Evolutionary conservation across 2,113 vertebrate species (phyloP).

Genomic region (human): DNA sequence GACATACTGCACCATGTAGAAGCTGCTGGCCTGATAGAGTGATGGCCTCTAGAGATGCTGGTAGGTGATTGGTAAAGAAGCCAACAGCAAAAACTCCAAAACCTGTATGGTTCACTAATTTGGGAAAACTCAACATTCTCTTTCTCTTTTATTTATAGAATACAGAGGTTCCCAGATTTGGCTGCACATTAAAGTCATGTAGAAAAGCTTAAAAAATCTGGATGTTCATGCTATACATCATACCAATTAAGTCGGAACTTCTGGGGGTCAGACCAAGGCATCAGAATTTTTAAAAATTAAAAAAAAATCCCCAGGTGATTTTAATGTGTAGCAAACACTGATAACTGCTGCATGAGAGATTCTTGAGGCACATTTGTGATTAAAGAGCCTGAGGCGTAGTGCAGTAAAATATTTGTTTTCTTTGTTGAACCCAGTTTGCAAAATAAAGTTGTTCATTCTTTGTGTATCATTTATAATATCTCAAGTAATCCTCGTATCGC

Average conservation of each 20-base stretch:
- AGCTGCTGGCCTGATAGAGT: background rate
- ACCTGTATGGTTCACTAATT: background rate
- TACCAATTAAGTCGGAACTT: background rate
- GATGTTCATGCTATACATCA: background rate
- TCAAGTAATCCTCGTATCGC: background rate
- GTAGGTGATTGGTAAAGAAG: background rate
- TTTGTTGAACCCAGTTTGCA: background rate
- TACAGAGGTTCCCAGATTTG: background rate
- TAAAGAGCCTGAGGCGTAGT: background rate
- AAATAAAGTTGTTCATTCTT: background rate
- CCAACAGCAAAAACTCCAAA: background rate
- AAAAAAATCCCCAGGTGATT: background rate
- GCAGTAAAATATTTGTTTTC: background rate
- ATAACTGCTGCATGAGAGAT: background rate
- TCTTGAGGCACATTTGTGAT: background rate
- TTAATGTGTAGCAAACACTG: background rate
- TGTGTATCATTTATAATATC: background rate
- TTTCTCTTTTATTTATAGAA: background rate
- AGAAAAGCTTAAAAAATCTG: background rate
- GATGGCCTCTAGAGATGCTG: background rate
- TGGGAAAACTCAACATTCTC: background rate
- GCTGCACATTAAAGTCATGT: background rate
- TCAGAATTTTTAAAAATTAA: background rate
- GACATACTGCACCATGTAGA: background rate
- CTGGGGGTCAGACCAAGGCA: background rate